Base-by-base conservation (phyloP, 2,888 invertebrate species). In the Amiota communis region DNA sequence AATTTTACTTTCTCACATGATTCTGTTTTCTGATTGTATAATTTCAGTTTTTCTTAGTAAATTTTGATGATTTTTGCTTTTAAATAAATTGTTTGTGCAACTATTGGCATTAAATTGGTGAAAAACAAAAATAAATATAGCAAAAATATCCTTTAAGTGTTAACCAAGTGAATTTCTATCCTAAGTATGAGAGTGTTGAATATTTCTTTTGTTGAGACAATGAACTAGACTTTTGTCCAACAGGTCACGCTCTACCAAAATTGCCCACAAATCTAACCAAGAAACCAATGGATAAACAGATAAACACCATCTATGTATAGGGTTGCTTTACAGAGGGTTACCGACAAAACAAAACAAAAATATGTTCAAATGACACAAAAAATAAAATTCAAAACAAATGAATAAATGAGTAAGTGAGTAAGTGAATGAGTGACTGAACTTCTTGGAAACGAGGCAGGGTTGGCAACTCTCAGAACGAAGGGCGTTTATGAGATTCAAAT, bases 251-350 rank as follows among this genome's bases (percentile, higher is more conserved):
- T 23, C 70, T 61, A 49, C 51, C 61, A 61, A 70, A 70, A 70
- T 70, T 70, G 61, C 70, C 70, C 70, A 70, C 70, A 70, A 70
- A 70, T 70, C 70, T 70, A 59, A 70, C 70, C 70, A 49, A 67
- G 57, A 61, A 56, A 46, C 63, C 23, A 36, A 46, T 13, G 15
- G 10, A 59, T 11, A n/a, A 17, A 11, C n/a, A 57, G 17, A 57
- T 10, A 13, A 2, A 51, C 51, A 51, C n/a, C n/a, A n/a, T n/a
- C 13, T 3, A n/a, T 51, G 4, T 12, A 51, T 12, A 4, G 36
- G 36, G 6, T 36, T 36, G 36, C 6, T 6, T 36, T 36, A 36
- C 36, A 4, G 1, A 53, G 53, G 6, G 6, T 10, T 53, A 12
- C 53, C 53, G 10, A n/a, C 53, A 63, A 63, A 63, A 23, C 63